phyloP scores from a whole-genome alignment of 2,888 invertebrate species.

The Eupelmus urozonus region DNA sequence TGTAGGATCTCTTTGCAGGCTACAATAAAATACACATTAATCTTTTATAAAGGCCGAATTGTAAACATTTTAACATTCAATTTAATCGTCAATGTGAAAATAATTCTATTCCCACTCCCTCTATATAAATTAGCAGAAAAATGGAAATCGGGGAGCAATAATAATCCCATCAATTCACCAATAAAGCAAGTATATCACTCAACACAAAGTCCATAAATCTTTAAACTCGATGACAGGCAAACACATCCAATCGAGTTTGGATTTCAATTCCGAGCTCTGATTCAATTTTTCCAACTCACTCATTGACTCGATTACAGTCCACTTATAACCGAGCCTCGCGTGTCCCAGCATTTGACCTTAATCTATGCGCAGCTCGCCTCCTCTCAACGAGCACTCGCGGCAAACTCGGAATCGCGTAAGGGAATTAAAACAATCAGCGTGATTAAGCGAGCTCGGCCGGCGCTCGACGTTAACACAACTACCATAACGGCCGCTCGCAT shows the following conservation, averaged over 20 bases:
- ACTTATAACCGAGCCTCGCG: constrained; percentile 30
- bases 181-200: too few species aligned
- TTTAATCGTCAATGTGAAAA: too few species aligned
- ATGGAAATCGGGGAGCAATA: too few species aligned
- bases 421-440: constrained; percentile 50
- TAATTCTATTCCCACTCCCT: too few species aligned
- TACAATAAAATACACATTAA: too few species aligned
- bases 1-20: too few species aligned
- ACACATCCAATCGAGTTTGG: constrained; percentile 21
- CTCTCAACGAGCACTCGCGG: not conserved
- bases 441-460: constrained; percentile 39
- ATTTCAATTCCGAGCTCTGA: constrained; percentile 33
- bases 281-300: constrained; percentile 39
- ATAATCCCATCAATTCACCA: too few species aligned
- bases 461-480: constrained; percentile 1
- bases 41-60: too few species aligned
- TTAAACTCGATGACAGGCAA: not conserved
- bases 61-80: too few species aligned
- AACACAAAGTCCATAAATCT: constrained; percentile 19
- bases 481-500: not conserved
- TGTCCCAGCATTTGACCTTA: constrained; percentile 44
- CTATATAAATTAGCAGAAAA: too few species aligned
- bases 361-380: constrained; percentile 29
- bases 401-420: constrained; percentile 27
- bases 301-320: constrained; percentile 47